Evolutionary conservation across 2,888 invertebrate species (phyloP), one percentile per base, ranked within the genome.

Genomic region (Zelleria hepariella): DNA sequence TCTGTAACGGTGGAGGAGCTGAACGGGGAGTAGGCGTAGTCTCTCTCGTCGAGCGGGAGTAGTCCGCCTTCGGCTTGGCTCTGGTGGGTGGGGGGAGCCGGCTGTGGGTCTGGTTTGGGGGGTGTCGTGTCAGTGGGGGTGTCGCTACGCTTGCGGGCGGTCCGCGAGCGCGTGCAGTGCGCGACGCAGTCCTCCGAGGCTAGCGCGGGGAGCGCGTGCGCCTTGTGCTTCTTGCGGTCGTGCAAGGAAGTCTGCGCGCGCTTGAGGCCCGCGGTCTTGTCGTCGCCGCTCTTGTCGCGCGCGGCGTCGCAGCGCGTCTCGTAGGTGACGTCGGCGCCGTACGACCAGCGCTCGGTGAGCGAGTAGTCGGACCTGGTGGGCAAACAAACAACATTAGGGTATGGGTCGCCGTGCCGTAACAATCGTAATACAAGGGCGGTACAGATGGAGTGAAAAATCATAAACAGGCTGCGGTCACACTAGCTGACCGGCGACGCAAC

Each of bases 281-380:
- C 61, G 68, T 84, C 85, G 69, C 78, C 75, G 71, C 78, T 82
- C 57, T 71, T 74, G 60, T 81, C 75, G 60, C 74, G 67, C 32
- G 82, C 77, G 62, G 24, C 51, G 59, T 84, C 85, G 73, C 81
- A 86, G 68, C 87, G 86, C 49, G 87, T 86, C 67, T 88, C 87
- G 86, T 88, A 89, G 63, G 60, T 67, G 65, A 82, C 89, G 88
- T 81, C 89, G 64, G 80, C 86, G 68, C 84, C 91, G 87, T 84
- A 90, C 55, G 90, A 88, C 86, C 90, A 91, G 75, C 90, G 90
- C 78, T 90, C 91, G 68, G 89, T 84, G 66, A 90, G 89, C 72
- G 90, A 90, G 82, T 87, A 87, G 76, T 91, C 87, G 49, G 87
- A 88, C 64, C 86, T 86, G 86, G 56, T 6, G 42, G 0, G 4